These are phyloP conservation scores for Lissonota sp. DNA, from an alignment of 2,888 invertebrate species.

Conservation along the genomic window DNA sequence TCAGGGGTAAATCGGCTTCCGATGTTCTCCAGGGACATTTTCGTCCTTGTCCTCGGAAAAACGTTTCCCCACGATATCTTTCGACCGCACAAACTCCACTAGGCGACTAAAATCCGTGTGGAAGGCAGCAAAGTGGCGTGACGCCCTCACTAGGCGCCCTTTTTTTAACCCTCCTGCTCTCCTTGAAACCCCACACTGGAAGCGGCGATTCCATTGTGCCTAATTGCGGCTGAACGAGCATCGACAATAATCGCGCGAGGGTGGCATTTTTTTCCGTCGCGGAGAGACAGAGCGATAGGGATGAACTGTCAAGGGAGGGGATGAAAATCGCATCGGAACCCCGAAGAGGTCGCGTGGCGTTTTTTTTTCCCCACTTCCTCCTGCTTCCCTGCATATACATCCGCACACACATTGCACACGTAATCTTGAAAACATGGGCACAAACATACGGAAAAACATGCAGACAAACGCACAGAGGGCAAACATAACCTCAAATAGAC, in stretches of 20 bases:
- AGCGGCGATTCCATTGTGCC: conserved; percentile 68
- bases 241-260: conserved; percentile 71
- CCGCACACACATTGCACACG: background rate
- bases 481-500: too few relatives aligned
- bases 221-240: conserved; percentile 77
- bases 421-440: too few relatives aligned
- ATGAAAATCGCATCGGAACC: background rate
- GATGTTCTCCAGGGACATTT: background rate
- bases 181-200: conserved; percentile 25
- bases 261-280: background rate
- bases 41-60: background rate
- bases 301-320: background rate
- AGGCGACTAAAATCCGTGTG: conserved; percentile 49
- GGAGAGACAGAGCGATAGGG: background rate
- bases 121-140: conserved; percentile 64
- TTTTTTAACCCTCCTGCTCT: background rate
- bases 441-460: background rate
- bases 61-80: background rate
- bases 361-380: conserved; percentile 11
- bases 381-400: background rate
- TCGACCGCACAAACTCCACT: conserved; percentile 25
- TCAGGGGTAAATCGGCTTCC: conserved; percentile 3
- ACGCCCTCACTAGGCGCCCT: conserved; percentile 38
- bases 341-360: conserved; percentile 44
- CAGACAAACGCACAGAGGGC: background rate